Percentiles rank a stretch among this genome's conserved stretches.
These are phyloP conservation scores for Ceyx margarethae DNA, from an alignment of 2,113 vertebrate species.

Conservation along the genomic window DNA sequence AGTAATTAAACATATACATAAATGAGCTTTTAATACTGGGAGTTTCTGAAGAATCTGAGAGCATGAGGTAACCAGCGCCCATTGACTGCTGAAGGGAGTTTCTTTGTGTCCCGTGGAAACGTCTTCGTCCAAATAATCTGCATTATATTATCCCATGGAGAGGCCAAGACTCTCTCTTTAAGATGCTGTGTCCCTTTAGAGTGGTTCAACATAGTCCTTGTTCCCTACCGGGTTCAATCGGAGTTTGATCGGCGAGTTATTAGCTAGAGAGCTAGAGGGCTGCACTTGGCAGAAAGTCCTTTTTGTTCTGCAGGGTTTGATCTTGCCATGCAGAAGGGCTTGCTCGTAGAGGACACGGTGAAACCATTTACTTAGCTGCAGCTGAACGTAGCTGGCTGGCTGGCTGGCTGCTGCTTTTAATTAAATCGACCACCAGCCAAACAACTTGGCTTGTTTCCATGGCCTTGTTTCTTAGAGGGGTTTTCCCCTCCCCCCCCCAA, in stretches of 20 bases:
- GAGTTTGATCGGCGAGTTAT: not conserved
- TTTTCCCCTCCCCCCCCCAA: not conserved
- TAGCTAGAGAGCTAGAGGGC: not conserved
- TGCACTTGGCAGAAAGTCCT: not conserved
- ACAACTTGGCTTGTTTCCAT: not conserved
- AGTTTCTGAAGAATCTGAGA: not conserved
- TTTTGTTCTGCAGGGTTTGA: not conserved
- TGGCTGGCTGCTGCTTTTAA: constrained; percentile 32
- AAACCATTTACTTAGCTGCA: not conserved
- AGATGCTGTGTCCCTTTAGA: not conserved
- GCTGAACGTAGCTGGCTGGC: not conserved
- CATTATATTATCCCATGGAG: not conserved
- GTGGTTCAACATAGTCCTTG: not conserved
- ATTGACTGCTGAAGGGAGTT: not conserved
- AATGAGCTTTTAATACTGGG: not conserved
- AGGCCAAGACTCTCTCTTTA: not conserved
- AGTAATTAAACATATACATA: not conserved
- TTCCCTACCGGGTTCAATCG: not conserved
- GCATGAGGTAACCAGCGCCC: not conserved
- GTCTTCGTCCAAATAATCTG: not conserved
- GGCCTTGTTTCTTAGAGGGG: not conserved
- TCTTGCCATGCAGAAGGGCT: not conserved
- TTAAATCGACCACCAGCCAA: constrained; percentile 22
- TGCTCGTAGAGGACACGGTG: not conserved
- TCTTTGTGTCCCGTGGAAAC: not conserved